Percentiles rank a stretch among this genome's conserved stretches.
phyloP scores from a whole-genome alignment of 2,113 vertebrate genomes.

The Thalassarche chlororhynchos region DNA sequence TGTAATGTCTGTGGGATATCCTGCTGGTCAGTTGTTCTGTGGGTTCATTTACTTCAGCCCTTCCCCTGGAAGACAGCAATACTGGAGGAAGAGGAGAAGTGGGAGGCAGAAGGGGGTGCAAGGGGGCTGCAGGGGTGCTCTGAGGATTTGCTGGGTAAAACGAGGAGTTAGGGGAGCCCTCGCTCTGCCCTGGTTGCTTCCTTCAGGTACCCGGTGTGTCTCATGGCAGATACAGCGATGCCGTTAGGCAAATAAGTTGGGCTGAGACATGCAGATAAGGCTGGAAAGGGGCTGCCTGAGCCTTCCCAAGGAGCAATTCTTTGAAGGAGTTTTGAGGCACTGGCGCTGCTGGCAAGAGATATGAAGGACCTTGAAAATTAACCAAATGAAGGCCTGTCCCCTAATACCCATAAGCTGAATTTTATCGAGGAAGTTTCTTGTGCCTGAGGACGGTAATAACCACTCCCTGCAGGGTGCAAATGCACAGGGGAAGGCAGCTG shows the following conservation, averaged over 20 bases:
- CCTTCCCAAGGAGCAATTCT: constrained; percentile 28
- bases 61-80: background rate
- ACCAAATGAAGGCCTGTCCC: background rate
- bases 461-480: background rate
- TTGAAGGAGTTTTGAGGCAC: constrained; percentile 46
- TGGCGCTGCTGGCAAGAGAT: constrained; percentile 39
- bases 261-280: constrained; percentile 61
- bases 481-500: background rate
- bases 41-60: background rate
- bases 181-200: background rate
- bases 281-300: background rate
- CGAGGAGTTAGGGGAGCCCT: background rate
- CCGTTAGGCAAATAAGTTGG: constrained; percentile 49
- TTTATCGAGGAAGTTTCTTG: background rate
- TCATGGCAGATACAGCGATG: background rate
- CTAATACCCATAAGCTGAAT: background rate
- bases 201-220: background rate
- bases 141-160: background rate
- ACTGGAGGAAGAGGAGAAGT: background rate
- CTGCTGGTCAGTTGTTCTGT: background rate
- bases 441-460: background rate
- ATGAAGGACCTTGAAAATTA: constrained; percentile 55
- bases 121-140: background rate
- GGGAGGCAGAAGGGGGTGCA: background rate
- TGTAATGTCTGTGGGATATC: background rate